Percentiles rank a stretch among this genome's conserved stretches.
Conservation (phyloP, 2,113 vertebrate species). For the Ictalurus furcatus region DNA sequence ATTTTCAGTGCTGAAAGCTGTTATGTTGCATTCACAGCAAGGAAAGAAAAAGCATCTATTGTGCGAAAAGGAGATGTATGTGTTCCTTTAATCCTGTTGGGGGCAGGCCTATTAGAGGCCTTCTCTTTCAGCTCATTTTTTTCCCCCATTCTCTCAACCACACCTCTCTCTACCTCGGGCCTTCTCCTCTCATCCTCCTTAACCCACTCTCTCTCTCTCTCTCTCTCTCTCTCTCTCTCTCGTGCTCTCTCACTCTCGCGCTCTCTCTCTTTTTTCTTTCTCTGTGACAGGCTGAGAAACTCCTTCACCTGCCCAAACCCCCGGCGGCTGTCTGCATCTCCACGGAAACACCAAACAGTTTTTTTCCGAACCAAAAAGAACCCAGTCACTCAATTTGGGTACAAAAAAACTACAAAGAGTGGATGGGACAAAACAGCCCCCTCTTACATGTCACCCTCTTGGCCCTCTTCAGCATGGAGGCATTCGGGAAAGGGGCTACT, state of each 20-base stretch:
- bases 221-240: conserved; percentile 17
- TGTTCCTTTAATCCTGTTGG: conserved; percentile 58
- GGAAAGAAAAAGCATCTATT: conserved; percentile 57
- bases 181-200: conserved; percentile 2
- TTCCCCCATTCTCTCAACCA: conserved; percentile 50
- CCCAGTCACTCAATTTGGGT: conserved; percentile 53
- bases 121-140: conserved; percentile 19
- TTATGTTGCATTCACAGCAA: conserved; percentile 59
- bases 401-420: conserved; percentile 40
- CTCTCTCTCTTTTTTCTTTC: not conserved
- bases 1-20: conserved; percentile 58
- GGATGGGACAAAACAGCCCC: conserved; percentile 48
- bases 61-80: conserved; percentile 56
- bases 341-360: conserved; percentile 59
- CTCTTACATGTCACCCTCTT: conserved; percentile 12
- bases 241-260: not conserved
- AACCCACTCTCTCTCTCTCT: conserved; percentile 42
- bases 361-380: conserved; percentile 46
- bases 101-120: conserved; percentile 38
- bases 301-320: conserved; percentile 54
- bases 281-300: conserved; percentile 64
- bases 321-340: conserved; percentile 49
- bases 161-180: conserved; percentile 18
- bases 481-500: not conserved
- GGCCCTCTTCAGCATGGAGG: not conserved